Percentiles rank a stretch among this genome's conserved stretches.
phyloP scores from a whole-genome alignment of 2,888 invertebrate species.

The Actias luna region DNA sequence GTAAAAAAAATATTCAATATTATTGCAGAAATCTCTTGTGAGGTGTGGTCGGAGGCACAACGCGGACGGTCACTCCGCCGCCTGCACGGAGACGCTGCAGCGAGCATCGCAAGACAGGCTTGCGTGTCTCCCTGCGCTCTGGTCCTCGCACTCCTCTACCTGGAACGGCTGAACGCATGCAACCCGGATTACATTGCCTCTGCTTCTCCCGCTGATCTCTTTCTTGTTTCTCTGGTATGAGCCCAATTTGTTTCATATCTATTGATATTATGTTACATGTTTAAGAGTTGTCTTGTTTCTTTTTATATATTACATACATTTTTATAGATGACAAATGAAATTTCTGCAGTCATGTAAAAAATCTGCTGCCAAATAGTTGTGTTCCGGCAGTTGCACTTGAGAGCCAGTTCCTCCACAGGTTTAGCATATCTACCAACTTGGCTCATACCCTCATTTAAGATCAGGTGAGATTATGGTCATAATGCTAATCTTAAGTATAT shows the following conservation, averaged over 20 bases:
- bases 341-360: too few relatives aligned
- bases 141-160: conserved; percentile 95
- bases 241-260: not conserved
- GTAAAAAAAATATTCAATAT: not conserved
- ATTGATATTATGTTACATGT: too few relatives aligned
- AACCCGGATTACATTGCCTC: conserved; percentile 92
- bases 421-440: too few relatives aligned
- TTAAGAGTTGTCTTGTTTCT: too few relatives aligned
- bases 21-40: conserved; percentile 89
- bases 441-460: too few relatives aligned
- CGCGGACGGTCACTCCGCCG: conserved; percentile 89
- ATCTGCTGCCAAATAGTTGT: too few relatives aligned
- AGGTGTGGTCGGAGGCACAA: conserved; percentile 90
- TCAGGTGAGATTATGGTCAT: too few relatives aligned
- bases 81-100: conserved; percentile 88
- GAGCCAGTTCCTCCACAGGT: too few relatives aligned
- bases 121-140: conserved; percentile 96
- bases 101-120: conserved; percentile 88
- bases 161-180: conserved; percentile 91
- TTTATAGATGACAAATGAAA: too few relatives aligned
- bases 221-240: conserved; percentile 95
- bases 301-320: too few relatives aligned
- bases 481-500: too few relatives aligned
- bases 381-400: too few relatives aligned
- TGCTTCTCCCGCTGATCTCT: conserved; percentile 94